Evolutionary conservation across 2,888 invertebrate genomes (phyloP).

Genomic region (Plebejus argus): DNA sequence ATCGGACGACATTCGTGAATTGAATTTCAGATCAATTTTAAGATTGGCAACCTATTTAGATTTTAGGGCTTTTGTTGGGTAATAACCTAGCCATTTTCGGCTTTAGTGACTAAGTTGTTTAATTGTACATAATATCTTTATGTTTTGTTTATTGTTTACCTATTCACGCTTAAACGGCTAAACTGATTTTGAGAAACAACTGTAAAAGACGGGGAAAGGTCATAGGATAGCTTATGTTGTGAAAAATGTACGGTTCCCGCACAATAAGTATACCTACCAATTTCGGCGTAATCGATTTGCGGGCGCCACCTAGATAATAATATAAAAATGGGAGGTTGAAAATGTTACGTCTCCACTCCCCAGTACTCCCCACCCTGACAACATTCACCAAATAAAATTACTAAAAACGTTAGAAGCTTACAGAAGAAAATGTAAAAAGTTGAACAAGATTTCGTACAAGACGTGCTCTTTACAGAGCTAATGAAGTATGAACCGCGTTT

Average conservation of each 20-base stretch:
- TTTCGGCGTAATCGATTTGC: too few species aligned
- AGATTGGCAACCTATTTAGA: not conserved
- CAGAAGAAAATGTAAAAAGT: not conserved
- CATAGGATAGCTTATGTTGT: not conserved
- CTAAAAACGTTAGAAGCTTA: not conserved
- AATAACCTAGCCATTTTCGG: too few species aligned
- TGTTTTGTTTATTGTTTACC: not conserved
- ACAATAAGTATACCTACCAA: not conserved
- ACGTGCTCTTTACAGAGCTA: not conserved
- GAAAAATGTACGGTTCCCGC: not conserved
- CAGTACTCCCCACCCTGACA: too few species aligned
- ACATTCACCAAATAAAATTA: not conserved
- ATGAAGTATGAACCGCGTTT: not conserved
- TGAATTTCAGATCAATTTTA: constrained; percentile 12
- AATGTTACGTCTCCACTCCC: not conserved
- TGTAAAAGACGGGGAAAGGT: too few species aligned
- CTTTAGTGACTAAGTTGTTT: too few species aligned
- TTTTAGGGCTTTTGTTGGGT: not conserved
- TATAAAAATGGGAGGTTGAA: not conserved
- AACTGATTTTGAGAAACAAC: not conserved
- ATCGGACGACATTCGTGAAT: not conserved
- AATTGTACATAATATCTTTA: too few species aligned
- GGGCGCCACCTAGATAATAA: not conserved
- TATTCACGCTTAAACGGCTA: too few species aligned
- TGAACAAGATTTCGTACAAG: not conserved